Conservation (phyloP, 30 jellyfish, hydroid and myxozoan genomes). For the Aurelia aurita region DNA sequence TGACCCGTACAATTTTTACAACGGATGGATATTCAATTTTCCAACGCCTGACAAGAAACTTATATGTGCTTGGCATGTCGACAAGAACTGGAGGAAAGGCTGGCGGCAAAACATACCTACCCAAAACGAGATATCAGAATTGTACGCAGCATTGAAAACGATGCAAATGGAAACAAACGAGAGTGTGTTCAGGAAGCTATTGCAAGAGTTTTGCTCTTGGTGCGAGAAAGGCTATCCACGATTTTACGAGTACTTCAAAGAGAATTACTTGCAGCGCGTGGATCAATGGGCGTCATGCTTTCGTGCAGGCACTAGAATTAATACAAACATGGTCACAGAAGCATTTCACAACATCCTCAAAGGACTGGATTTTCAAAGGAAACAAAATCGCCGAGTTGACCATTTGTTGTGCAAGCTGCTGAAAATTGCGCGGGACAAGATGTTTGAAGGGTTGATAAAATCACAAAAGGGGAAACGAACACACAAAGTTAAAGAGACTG, state of each 20-base stretch:
- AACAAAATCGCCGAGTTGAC: too few species aligned
- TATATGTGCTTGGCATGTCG: slow-evolving; percentile 52
- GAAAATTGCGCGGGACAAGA: background rate
- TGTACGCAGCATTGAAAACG: slow-evolving; percentile 5
- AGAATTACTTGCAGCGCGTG: too few species aligned
- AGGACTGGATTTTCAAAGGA: too few species aligned
- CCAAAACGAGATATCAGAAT: background rate
- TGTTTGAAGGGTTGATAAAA: background rate
- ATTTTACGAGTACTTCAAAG: slow-evolving; percentile 9
- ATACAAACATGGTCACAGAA: too few species aligned
- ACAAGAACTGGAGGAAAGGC: slow-evolving; percentile 2
- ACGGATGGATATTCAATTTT: background rate
- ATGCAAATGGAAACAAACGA: slow-evolving; percentile 13
- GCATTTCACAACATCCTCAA: too few species aligned
- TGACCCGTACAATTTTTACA: slow-evolving; percentile 26
- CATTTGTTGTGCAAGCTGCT: background rate
- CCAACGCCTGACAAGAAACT: background rate
- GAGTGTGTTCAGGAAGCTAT: background rate
- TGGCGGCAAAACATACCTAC: background rate
- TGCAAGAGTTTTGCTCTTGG: slow-evolving; percentile 17
- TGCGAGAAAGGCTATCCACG: background rate
- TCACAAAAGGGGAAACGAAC: background rate
- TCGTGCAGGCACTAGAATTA: too few species aligned
- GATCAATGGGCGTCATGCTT: too few species aligned
- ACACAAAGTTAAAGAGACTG: background rate